Evolutionary conservation across 1,140 invertebrate genomes (phyloP).

Genomic region (Hylyphantes graminicola): DNA sequence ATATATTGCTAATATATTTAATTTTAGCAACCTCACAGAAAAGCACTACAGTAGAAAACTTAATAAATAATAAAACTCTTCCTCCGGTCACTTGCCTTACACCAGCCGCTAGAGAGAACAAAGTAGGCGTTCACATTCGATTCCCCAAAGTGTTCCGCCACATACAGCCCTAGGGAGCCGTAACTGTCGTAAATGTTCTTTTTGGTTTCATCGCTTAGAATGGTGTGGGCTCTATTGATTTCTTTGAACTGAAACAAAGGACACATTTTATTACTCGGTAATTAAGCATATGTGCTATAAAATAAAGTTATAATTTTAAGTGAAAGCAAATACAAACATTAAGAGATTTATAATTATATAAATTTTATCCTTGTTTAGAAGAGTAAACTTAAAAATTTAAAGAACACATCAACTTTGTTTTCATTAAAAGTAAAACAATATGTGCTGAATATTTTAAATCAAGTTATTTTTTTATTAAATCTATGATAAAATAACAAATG

Average conservation of each 20-base stretch:
- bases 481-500: too few species aligned
- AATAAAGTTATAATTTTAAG: neutral
- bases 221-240: slow-evolving; percentile 89
- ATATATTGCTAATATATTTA: neutral
- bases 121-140: slow-evolving; percentile 96
- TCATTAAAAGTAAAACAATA: too few species aligned
- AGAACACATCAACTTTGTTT: too few species aligned
- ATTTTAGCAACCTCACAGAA: neutral
- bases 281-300: neutral
- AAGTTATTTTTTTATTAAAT: neutral
- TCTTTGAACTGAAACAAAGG: slow-evolving; percentile 79
- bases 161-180: slow-evolving; percentile 91
- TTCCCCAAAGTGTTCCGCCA: slow-evolving; percentile 96
- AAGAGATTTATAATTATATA: too few species aligned
- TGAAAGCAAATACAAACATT: neutral
- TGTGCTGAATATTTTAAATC: too few species aligned
- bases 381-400: too few species aligned
- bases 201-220: slow-evolving; percentile 89
- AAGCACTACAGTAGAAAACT: neutral
- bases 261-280: neutral
- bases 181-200: slow-evolving; percentile 96
- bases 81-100: slow-evolving; percentile 75
- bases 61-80: too few species aligned
- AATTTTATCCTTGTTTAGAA: too few species aligned
- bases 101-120: slow-evolving; percentile 93